Evolutionary conservation across 2,797 vertebrate species (phyloP).

Genomic region (Leptatherina wallacei): DNA sequence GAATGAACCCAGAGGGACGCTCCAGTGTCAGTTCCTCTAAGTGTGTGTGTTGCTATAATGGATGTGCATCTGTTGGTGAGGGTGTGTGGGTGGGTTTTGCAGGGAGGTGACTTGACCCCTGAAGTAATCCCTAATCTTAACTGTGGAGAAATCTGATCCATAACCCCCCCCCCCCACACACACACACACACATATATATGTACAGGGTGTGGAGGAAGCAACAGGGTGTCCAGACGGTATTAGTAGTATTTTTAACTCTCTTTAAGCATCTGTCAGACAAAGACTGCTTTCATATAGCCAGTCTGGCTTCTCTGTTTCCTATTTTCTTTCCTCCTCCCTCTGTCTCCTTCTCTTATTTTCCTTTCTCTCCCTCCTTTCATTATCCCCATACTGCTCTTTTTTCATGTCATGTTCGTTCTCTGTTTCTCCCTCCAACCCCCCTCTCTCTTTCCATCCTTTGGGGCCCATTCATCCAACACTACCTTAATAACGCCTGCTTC

Average conservation of each 20-base stretch:
- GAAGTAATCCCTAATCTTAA: constrained; percentile 67
- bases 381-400: constrained; percentile 12
- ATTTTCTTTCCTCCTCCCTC: constrained; percentile 28
- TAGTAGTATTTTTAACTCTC: constrained; percentile 66
- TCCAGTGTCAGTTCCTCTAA: constrained; percentile 22
- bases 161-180: constrained; percentile 15
- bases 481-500: constrained; percentile 44
- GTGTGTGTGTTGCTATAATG: constrained; percentile 27
- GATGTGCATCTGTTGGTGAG: constrained; percentile 25
- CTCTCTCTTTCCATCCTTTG: constrained; percentile 33
- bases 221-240: constrained; percentile 54
- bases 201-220: constrained; percentile 43
- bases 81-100: constrained; percentile 23
- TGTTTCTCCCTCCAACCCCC: constrained; percentile 7
- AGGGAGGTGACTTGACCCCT: constrained; percentile 49
- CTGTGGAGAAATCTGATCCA: constrained; percentile 59
- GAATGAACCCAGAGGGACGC: constrained; percentile 46
- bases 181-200: constrained; percentile 14
- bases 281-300: constrained; percentile 65
- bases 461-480: constrained; percentile 61
- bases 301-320: constrained; percentile 35
- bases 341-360: constrained; percentile 54
- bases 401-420: constrained; percentile 52
- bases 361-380: constrained; percentile 46
- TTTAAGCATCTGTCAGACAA: constrained; percentile 53